Percentiles rank a stretch among this genome's conserved stretches.
Conservation (phyloP, 2,797 vertebrate genomes). For the Gallinago stenura region DNA sequence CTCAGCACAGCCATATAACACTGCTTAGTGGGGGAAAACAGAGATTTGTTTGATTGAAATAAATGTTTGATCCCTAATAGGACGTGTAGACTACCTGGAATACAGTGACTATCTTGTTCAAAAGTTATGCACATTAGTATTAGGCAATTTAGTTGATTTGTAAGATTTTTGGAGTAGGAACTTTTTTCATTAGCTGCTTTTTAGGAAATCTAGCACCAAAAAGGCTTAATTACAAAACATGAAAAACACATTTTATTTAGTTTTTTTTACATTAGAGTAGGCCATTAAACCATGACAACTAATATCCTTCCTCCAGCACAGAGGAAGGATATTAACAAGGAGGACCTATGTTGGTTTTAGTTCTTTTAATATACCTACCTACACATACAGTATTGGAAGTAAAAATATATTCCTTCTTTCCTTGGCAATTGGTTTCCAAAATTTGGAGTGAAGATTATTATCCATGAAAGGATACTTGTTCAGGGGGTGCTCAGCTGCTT, state of each 20-base stretch:
- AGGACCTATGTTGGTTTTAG: not conserved
- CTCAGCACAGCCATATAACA: not conserved
- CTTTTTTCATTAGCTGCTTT: not conserved
- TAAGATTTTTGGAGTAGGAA: not conserved
- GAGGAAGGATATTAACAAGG: not conserved
- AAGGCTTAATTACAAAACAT: not conserved
- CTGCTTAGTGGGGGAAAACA: conserved; percentile 27
- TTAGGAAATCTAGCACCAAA: not conserved
- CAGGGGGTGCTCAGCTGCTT: not conserved
- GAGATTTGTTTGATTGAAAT: conserved; percentile 52
- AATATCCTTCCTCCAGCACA: not conserved
- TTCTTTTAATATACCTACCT: not conserved
- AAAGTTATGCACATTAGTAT: not conserved
- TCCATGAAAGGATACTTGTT: not conserved
- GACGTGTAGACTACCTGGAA: not conserved
- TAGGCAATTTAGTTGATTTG: not conserved
- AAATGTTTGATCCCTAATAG: conserved; percentile 25
- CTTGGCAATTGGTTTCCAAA: not conserved
- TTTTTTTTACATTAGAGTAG: not conserved
- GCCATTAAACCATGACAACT: not conserved
- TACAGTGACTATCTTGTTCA: conserved; percentile 36
- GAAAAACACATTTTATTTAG: not conserved
- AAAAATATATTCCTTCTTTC: not conserved
- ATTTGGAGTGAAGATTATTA: not conserved
- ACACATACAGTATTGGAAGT: not conserved